Base-by-base conservation (phyloP, 2,797 vertebrate genomes). In the Galagoides demidoff region DNA sequence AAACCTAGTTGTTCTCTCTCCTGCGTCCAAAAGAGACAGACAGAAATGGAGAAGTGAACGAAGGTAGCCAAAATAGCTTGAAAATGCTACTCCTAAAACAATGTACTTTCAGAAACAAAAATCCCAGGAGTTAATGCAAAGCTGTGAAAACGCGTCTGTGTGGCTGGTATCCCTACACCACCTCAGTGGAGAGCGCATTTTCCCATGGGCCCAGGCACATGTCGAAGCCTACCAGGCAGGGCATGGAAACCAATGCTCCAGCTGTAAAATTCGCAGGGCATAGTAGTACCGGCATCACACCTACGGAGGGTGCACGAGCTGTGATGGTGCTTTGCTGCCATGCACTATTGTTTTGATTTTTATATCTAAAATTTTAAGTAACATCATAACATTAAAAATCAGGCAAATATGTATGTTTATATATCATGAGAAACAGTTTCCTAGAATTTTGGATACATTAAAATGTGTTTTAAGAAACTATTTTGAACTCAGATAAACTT, bases 31-130 rank as follows among this genome's bases (percentile, higher is more conserved):
- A 45, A 68, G 77, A 94, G 81, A 64, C 74, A 14, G 49, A 37
- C 71, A 92, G 90, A 79, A 84, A 55, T 37, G 73, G n/a, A 52
- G 55, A 70, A 74, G 19, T 2, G 31, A 76, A 66, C 0, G 73
- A 78, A 17, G 13, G 70, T 7, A 73, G 89, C 83, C 76, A 64
- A 76, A 92, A 89, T 89, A 86, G 71, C 83, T 52, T 6, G 61
- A 95, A 89, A 97, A 95, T 92, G 85, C 85, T 92, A 23, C 63
- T 85, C 84, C 52, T 43, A 7, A 89, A 96, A 95, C 76, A 95
- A 95, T 37, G 71, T 25, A 6, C 45, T 55, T 74, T 90, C 52
- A 31, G 52, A 87, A 96, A 77, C 81, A 87, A 59, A 87, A 93
- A 64, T 94, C 64, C 70, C 3, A 25, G 93, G 74, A 89, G 64